Base-by-base conservation (phyloP, 1,140 invertebrate species). In the Eulimnadia texana region DNA sequence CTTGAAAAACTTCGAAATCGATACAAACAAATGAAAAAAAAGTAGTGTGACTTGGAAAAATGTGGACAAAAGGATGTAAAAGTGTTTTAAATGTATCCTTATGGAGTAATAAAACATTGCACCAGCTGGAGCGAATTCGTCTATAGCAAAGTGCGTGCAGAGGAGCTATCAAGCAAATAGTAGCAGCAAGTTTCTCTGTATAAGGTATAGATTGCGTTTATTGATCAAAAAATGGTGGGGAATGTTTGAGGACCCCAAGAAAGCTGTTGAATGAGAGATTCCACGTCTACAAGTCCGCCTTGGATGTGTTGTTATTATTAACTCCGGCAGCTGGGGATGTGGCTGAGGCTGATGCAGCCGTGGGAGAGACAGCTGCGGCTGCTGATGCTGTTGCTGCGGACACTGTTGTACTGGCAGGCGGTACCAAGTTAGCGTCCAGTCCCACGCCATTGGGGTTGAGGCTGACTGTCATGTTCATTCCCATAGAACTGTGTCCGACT, bases 381-480 rank as follows among this genome's bases (percentile, higher is more conserved):
- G 33, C 33, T 42, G 33, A 42, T 42, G 33, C 33, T 42, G 33
- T 42, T 9, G 16, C 33, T 6, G 33, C 16, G 6, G 33, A 42
- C 6, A 42, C 33, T 42, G 33, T 42, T 42, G 33, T 42, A 42
- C 33, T 42, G 16, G 33, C 33, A 42, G 33, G 33, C 16, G 33
- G 33, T 42, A 42, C 33, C 16, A 61, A 42, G 50, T 50, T 54
- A 19, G 60, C 49, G 27, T 61, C 60, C 50, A 61, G 22, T 54
- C 60, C 60, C 25, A 61, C 60, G 50, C 60, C 60, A 51, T 61
- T 61, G n/a, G 60, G 49, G 51, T 61, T 61, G 24, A 61, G 60
- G 60, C 55, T 57, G 28, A 57, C 28, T 6, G 60, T 54, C n/a
- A 61, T 51, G 60, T 29, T 61, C 60, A 61, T 61, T 20, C 60